Base-by-base conservation (phyloP, 2,797 vertebrate species). In the Schizothorax lantsangensis region DNA sequence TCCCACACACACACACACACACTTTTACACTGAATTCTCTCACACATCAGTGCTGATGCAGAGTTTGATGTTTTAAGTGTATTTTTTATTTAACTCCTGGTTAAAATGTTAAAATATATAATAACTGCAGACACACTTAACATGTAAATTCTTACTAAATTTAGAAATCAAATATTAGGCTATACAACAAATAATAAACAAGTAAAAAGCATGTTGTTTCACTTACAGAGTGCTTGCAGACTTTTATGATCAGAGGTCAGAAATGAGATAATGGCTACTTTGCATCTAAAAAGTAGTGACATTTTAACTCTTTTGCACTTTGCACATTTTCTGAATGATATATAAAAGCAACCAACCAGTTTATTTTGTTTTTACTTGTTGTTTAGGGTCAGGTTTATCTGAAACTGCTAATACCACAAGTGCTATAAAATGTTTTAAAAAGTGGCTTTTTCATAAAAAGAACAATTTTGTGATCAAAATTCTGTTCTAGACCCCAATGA, bases 81-180 rank as follows among this genome's bases (percentile, higher is more conserved):
- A 38, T 57, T 81, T 81, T 69, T 49, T n/a, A 49, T 71, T 62
- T 7, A 30, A 62, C 43, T 72, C 84, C 47, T 17, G 6, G 69
- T 57, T 43, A 62, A 86, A 73, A 73, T 59, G 69, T 57, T 43
- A 62, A 86, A 73, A 73, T 59, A 79, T 45, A 40, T 15, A 30
- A 9, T 47, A 49, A 52, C 26, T 69, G n/a, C 83, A 84, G 73
- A 79, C 21, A 59, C 26, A 52, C 8, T 49, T 38, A 79, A 79
- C 77, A 17, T 38, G 30, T 23, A 26, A 5, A n/a, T 54, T 33
- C 12, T 38, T 52, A 52, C 5, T 1, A 23, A 36, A 57, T 78
- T 12, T 14, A 36, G 12, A 40, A 59, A 59, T 59, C 3, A 78
- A 40, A 40, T 26, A n/a, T n/a, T n/a, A 59, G 57, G 23, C 23